These are phyloP conservation scores for Neogale vison DNA, from an alignment of 2,113 vertebrate genomes.

Conservation along the genomic window DNA sequence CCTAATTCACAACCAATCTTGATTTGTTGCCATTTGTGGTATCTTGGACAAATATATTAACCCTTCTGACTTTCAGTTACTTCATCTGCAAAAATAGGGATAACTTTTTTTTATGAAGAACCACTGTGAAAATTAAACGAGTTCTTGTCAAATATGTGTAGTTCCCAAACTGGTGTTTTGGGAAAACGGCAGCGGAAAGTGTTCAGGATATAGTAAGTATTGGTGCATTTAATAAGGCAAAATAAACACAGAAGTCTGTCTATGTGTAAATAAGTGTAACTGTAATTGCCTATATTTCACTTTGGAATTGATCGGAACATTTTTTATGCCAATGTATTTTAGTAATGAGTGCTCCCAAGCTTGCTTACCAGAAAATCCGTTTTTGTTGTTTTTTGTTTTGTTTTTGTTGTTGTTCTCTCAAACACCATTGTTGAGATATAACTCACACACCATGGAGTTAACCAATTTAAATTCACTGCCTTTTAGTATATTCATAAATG, in stretches of 20 bases:
- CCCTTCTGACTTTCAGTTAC: not conserved
- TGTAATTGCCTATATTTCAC: not conserved
- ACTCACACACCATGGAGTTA: not conserved
- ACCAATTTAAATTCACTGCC: not conserved
- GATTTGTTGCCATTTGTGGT: not conserved
- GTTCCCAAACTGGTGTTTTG: constrained; percentile 14
- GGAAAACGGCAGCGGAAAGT: not conserved
- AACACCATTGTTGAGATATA: not conserved
- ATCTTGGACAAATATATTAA: not conserved
- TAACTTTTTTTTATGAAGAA: not conserved
- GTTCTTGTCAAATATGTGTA: not conserved
- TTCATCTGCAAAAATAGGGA: not conserved
- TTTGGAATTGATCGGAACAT: not conserved
- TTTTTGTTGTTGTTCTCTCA: not conserved
- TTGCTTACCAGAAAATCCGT: not conserved
- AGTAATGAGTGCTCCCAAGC: not conserved
- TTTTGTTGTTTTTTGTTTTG: not conserved
- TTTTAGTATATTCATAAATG: not conserved
- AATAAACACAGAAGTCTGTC: not conserved
- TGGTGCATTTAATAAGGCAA: not conserved
- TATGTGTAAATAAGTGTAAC: not conserved
- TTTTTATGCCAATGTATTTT: not conserved
- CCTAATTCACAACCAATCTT: not conserved
- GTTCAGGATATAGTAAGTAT: not conserved
- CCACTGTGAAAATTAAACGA: not conserved